phyloP scores from a whole-genome alignment of 2,888 invertebrate genomes.

The Norana najaformis region DNA sequence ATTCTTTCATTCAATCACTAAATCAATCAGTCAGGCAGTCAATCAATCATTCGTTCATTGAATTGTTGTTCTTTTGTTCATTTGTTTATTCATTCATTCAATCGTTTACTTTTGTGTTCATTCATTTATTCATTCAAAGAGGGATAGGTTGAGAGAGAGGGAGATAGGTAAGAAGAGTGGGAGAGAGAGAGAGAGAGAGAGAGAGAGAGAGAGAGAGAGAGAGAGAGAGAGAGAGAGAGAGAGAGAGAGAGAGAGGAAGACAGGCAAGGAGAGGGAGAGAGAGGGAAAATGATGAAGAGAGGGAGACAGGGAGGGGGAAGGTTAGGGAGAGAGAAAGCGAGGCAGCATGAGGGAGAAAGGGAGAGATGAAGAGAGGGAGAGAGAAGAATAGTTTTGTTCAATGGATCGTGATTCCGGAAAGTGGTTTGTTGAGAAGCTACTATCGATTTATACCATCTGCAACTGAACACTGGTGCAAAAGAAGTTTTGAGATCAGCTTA shows the following conservation, averaged over 20 bases:
- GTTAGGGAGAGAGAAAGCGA: not conserved
- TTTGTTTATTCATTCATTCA: too few species aligned
- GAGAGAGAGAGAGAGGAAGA: not conserved
- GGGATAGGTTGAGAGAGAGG: not conserved
- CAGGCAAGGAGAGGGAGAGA: not conserved
- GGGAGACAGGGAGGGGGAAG: not conserved
- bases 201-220: not conserved
- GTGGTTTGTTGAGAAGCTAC: too few species aligned
- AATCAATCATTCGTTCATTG: too few species aligned
- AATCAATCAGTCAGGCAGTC: too few species aligned
- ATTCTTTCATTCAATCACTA: too few species aligned
- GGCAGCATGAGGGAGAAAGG: not conserved
- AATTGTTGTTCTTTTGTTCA: too few species aligned
- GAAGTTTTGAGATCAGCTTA: too few species aligned
- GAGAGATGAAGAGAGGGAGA: not conserved
- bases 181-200: not conserved
- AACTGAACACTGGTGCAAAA: too few species aligned
- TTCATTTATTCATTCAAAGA: not conserved
- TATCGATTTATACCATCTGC: too few species aligned
- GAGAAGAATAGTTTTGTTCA: too few species aligned
- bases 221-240: not conserved
- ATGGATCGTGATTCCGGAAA: too few species aligned
- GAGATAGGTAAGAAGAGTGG: not conserved
- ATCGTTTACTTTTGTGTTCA: not conserved
- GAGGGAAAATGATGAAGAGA: not conserved